Percentiles rank a stretch among this genome's conserved stretches.
Conservation (phyloP, 2,113 vertebrate species). For the Penelope pileata region DNA sequence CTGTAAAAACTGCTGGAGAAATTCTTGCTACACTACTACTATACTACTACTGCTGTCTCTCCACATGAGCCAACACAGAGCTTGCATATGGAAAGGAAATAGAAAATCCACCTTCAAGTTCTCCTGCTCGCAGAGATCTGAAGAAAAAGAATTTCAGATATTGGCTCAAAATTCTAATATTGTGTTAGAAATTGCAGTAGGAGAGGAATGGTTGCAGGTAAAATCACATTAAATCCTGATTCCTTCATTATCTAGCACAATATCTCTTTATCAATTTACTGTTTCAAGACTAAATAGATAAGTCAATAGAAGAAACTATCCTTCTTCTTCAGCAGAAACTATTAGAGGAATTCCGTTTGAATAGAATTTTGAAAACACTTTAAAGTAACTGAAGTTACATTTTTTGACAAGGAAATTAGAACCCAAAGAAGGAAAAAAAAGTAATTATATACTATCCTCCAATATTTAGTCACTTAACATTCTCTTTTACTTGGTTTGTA, state of each 20-base stretch:
- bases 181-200: not conserved
- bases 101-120: not conserved
- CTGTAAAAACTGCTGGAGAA: not conserved
- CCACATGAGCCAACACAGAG: not conserved
- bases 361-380: not conserved
- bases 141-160: not conserved
- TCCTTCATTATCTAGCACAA: not conserved
- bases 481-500: not conserved
- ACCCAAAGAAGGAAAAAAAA: not conserved
- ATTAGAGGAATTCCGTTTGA: not conserved
- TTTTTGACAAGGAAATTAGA: not conserved
- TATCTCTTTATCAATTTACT: not conserved
- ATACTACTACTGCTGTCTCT: not conserved
- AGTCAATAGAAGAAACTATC: accelerated
- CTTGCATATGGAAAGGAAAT: not conserved
- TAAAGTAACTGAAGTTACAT: not conserved
- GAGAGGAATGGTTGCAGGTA: not conserved
- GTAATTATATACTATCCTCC: not conserved
- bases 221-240: not conserved
- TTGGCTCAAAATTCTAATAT: not conserved
- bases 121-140: not conserved
- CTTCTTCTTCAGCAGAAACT: not conserved
- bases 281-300: not conserved
- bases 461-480: not conserved
- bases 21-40: not conserved